Conservation (phyloP, 1,140 invertebrate species). For the Caenorhabditis remanei region DNA sequence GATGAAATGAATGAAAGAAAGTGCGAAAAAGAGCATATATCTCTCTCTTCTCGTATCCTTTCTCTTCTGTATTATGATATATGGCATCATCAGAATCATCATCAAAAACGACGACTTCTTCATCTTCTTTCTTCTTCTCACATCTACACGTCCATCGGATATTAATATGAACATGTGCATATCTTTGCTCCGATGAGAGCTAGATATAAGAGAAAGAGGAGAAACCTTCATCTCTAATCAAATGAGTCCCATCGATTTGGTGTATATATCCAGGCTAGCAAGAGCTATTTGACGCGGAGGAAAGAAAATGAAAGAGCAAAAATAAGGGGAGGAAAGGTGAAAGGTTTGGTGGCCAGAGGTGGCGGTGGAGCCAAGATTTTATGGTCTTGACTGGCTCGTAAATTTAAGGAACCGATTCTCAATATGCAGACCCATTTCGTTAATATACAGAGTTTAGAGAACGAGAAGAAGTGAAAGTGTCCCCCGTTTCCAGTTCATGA, state of each 20-base stretch:
- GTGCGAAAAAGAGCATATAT: conserved; percentile 29
- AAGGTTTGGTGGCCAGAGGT: background rate
- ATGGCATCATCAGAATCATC: conserved; percentile 12
- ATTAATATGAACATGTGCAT: conserved; percentile 55
- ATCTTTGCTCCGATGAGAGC: conserved; percentile 7
- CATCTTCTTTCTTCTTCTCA: background rate
- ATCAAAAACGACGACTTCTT: background rate
- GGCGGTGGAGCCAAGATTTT: background rate
- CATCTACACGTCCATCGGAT: conserved; percentile 9
- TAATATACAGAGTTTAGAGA: background rate
- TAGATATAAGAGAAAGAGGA: background rate
- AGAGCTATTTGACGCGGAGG: background rate
- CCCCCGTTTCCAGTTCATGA: background rate
- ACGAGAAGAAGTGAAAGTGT: background rate
- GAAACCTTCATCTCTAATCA: conserved; percentile 8
- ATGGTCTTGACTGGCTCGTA: background rate
- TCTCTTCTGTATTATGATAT: background rate
- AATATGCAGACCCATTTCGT: background rate
- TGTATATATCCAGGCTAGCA: background rate
- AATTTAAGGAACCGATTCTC: background rate
- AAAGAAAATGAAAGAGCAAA: background rate
- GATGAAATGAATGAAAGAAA: conserved; percentile 14
- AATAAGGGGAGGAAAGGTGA: background rate
- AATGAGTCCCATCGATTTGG: conserved; percentile 43
- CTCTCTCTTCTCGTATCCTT: background rate